Conservation (phyloP, 2,113 vertebrate species). For the Strigops habroptila region DNA sequence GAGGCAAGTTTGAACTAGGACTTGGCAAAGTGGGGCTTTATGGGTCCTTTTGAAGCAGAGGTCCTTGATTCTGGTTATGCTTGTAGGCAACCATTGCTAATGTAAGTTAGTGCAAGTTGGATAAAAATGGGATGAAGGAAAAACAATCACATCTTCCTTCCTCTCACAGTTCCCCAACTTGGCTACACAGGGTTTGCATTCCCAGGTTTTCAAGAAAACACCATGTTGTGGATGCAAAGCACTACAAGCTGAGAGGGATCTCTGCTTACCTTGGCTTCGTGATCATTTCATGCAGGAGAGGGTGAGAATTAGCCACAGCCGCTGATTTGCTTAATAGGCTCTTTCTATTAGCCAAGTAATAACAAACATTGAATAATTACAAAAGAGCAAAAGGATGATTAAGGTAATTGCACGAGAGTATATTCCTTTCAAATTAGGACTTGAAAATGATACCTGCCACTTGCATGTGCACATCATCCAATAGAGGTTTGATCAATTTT, state of each 20-base stretch:
- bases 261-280: accelerated
- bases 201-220: neutral
- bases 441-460: neutral
- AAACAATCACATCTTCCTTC: neutral
- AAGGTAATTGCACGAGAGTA: neutral
- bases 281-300: neutral
- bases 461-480: neutral
- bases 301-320: neutral
- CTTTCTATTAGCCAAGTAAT: neutral
- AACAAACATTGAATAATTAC: neutral
- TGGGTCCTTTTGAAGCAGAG: neutral
- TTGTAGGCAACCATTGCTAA: neutral
- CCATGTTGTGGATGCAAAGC: accelerated
- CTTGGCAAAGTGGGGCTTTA: neutral
- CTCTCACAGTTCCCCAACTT: neutral
- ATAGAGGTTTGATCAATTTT: neutral
- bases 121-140: neutral
- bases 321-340: neutral
- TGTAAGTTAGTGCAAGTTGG: no score
- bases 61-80: neutral
- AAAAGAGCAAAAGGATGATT: neutral
- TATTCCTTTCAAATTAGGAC: neutral
- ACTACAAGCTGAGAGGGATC: neutral
- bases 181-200: neutral
- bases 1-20: neutral